Conservation (phyloP, 2,113 vertebrate genomes). For the Egretta garzetta region DNA sequence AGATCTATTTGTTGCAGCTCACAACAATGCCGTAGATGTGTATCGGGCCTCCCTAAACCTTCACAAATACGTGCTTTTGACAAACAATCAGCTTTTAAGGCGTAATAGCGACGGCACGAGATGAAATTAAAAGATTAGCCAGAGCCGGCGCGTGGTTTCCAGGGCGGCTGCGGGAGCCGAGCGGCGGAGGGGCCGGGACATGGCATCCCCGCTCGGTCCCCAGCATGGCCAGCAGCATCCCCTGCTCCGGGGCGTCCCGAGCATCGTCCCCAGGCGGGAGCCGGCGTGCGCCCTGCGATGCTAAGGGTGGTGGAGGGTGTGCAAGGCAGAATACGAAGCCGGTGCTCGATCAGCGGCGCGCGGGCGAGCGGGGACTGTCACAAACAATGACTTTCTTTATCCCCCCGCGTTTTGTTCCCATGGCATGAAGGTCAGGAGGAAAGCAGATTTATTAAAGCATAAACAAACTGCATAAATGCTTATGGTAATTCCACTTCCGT, state of each 20-base stretch:
- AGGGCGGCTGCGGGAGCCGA: background rate
- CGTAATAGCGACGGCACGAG: background rate
- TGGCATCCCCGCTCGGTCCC: rapidly evolving
- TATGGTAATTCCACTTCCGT: conserved; percentile 80
- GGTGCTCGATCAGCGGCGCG: background rate
- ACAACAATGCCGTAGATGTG: background rate
- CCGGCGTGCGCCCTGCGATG: rapidly evolving
- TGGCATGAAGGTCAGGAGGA: conserved; percentile 79
- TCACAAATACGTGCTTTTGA: background rate
- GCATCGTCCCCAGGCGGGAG: background rate
- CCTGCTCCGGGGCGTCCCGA: background rate
- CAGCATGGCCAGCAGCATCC: background rate
- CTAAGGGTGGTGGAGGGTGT: background rate
- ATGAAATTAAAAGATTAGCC: background rate
- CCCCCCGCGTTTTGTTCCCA: conserved; percentile 75
- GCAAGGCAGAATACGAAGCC: background rate
- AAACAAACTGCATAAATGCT: conserved; percentile 79
- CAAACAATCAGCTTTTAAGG: background rate
- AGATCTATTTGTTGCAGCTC: background rate
- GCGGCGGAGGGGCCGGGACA: background rate
- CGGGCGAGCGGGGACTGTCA: background rate
- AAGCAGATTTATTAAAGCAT: conserved; percentile 70
- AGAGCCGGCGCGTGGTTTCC: rapidly evolving
- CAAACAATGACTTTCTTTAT: conserved; percentile 64
- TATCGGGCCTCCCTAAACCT: background rate